phyloP scores from a whole-genome alignment of 2,888 invertebrate species.

The Ophioninae sp. region DNA sequence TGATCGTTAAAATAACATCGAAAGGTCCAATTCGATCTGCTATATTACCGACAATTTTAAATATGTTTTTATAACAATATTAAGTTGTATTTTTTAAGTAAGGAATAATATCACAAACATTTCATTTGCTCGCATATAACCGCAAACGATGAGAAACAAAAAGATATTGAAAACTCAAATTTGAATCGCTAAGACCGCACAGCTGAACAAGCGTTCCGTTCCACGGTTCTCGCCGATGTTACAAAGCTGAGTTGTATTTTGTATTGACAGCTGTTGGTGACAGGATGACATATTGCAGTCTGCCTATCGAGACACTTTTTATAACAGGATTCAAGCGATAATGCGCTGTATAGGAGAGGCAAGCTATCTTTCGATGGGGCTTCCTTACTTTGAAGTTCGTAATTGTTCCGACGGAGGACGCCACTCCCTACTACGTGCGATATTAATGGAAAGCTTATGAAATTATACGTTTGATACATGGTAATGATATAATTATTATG shows the following conservation, averaged over 20 bases:
- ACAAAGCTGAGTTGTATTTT: neutral
- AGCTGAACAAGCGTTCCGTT: neutral
- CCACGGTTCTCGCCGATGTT: neutral
- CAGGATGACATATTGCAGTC: neutral
- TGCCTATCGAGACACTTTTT: neutral
- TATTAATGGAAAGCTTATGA: no score
- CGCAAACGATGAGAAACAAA: no score
- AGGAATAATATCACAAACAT: no score
- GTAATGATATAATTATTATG: neutral
- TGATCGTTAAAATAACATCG: no score
- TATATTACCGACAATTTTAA: no score
- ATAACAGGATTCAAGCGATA: neutral
- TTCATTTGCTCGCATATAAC: no score
- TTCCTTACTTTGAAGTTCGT: neutral
- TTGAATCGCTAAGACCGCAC: no score
- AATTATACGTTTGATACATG: neutral
- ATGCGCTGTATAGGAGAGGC: neutral
- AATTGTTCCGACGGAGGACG: conserved; percentile 4
- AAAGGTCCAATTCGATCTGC: no score
- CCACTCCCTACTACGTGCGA: neutral
- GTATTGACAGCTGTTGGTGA: conserved; percentile 40
- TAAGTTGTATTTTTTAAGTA: no score
- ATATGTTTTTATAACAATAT: no score
- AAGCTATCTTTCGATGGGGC: conserved; percentile 13
- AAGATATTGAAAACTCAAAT: no score